Conservation (phyloP, 1,140 invertebrate species). For the Sitophilus oryzae region DNA sequence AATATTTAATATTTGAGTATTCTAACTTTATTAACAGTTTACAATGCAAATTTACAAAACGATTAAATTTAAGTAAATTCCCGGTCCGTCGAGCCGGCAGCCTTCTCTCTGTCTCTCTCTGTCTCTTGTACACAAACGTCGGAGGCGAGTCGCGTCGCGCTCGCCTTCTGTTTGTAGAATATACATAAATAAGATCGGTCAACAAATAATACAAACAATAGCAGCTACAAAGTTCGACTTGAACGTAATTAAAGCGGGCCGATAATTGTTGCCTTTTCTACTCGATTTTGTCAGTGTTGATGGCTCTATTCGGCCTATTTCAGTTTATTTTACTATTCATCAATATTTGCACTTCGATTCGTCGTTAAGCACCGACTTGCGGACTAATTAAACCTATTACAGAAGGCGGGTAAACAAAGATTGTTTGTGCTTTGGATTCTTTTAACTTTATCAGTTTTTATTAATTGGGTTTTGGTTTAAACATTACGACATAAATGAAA, state of each 20-base stretch:
- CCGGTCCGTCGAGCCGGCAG: background rate
- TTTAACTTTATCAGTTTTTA: too few species aligned
- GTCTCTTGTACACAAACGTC: too few species aligned
- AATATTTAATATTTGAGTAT: slow-evolving; percentile 22
- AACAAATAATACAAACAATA: slow-evolving; percentile 32
- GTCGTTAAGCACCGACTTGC: background rate
- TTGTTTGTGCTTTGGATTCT: too few species aligned
- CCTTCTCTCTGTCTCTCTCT: too few species aligned
- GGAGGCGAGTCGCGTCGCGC: too few species aligned
- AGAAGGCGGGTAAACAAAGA: too few species aligned
- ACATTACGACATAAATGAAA: too few species aligned
- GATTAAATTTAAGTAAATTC: slow-evolving; percentile 28
- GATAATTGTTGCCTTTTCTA: slow-evolving; percentile 23
- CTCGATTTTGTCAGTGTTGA: slow-evolving; percentile 19
- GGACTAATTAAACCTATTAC: background rate
- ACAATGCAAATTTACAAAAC: slow-evolving; percentile 35
- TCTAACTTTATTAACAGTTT: slow-evolving; percentile 33
- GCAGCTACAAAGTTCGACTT: slow-evolving; percentile 25
- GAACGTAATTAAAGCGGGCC: slow-evolving; percentile 14
- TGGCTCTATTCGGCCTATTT: slow-evolving; percentile 15
- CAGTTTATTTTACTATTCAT: slow-evolving; percentile 5
- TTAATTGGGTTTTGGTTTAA: too few species aligned
- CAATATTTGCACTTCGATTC: slow-evolving; percentile 12
- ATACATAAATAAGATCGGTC: slow-evolving; percentile 32
- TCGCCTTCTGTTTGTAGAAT: too few species aligned